Evolutionary conservation across 1,140 invertebrate species (phyloP), one percentile per base, ranked within the genome.

Genomic region (Bombus pyrosoma): DNA sequence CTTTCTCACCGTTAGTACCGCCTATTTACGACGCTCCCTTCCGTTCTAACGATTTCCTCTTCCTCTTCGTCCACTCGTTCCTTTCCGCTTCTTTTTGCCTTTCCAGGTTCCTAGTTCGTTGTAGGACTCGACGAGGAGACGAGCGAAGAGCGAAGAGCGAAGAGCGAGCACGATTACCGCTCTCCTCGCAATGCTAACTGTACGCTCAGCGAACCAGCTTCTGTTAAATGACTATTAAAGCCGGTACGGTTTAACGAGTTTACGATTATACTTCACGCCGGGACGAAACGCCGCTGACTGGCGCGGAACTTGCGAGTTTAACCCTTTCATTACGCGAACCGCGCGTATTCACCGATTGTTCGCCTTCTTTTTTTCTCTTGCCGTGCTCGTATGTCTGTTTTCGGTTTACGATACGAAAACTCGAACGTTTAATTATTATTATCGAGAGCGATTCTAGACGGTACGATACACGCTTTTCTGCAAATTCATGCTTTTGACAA

Each of bases 21-120:
- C 59, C 34, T 80, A 81, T 85, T 85, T 85, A 73, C 68, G 69
- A 80, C 73, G 32, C 83, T 73, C 57, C 69, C 78, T 74, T 74
- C 77, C 69, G 83, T 85, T 81, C 83, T 71, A 53, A 32, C 15
- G 69, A 66, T 66, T 81, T 73, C 57, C 69, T 47, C 68, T 81
- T 72, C 77, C 83, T 68, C 73, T n/a, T n/a, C n/a, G 6, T 43
- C 22, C 37, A 8, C 4, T n/a, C 34, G 32, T 34, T 15, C 41
- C 15, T 62, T 39, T 10, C 15, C 39, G 0, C 25, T 62, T 34
- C 32, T 37, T 53, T 41, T 43, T 41, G 39, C n/a, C n/a, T n/a
- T n/a, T 9, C 28, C 22, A 8, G 43, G 28, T 13, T 25, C 32
- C 15, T 34, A 25, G 9, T 4, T 53, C 25, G 34, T 2, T 10